Evolutionary conservation across 2,888 invertebrate genomes (phyloP), one percentile per base, ranked within the genome.

Genomic region (Microchrysa polita): DNA sequence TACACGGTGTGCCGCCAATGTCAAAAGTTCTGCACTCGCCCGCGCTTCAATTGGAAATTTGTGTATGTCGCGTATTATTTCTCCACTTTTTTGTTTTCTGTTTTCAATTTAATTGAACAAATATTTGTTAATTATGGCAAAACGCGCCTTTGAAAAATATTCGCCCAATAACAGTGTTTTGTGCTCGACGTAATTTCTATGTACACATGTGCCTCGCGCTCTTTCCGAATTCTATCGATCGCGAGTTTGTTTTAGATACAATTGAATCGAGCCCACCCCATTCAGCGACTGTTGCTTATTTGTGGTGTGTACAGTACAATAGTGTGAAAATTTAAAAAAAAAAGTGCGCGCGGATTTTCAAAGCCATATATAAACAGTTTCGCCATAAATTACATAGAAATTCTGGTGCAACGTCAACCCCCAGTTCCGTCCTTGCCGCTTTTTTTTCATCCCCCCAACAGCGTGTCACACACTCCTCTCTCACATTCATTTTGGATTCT

Each of bases 111-210:
- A 34, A 34, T 34, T 34, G 27, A 34, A 34, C 27, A 61, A 61
- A 61, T 61, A 61, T 61, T 61, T 61, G 61, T 61, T 61, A 61
- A 61, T 61, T 61, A 60, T 61, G 7, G 61, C 42, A 40, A 61
- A 61, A 23, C 61, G 40, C 40, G 61, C 27, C n/a, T 34, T 48
- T 48, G 48, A n/a, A 48, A 48, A n/a, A 48, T 48, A 4, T 48
- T 48, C 48, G 16, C n/a, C n/a, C n/a, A 48, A n/a, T 34, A 34
- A 34, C 27, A 34, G 27, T 34, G 27, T 34, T 34, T 34, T 34
- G 27, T 34, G 27, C 27, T 34, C 27, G 27, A 5, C 27, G 27
- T n/a, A n/a, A n/a, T n/a, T n/a, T n/a, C n/a, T n/a, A n/a, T n/a
- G n/a, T n/a, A n/a, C n/a, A n/a, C n/a, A n/a, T n/a, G n/a, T n/a